These are phyloP conservation scores for Xenus cinereus DNA, from an alignment of 2,113 vertebrate species.

Conservation along the genomic window DNA sequence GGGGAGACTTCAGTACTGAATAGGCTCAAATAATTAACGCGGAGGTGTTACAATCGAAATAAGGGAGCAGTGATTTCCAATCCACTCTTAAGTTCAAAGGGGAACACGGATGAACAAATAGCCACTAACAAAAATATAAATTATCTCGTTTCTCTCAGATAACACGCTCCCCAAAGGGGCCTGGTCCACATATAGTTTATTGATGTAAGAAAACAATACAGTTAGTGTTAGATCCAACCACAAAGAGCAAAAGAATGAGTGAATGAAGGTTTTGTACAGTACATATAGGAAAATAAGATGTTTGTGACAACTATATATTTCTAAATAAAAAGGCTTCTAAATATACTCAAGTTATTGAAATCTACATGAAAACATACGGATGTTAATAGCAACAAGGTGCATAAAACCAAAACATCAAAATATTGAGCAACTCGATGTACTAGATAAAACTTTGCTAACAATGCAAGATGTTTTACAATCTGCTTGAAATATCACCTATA, in stretches of 20 bases:
- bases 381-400: constrained; percentile 88
- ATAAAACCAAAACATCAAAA: constrained; percentile 82
- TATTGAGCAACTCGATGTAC: constrained; percentile 79
- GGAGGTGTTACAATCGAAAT: constrained; percentile 28
- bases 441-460: constrained; percentile 78
- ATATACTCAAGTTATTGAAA: constrained; percentile 79
- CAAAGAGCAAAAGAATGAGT: constrained; percentile 77
- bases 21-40: constrained; percentile 15
- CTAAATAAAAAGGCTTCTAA: constrained; percentile 81
- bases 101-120: constrained; percentile 44
- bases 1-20: constrained; percentile 35
- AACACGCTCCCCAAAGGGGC: constrained; percentile 73
- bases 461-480: constrained; percentile 75
- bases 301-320: constrained; percentile 75
- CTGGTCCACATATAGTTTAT: constrained; percentile 94
- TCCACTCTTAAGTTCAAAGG: constrained; percentile 33
- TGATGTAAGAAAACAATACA: constrained; percentile 92
- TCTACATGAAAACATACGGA: constrained; percentile 77
- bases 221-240: constrained; percentile 91
- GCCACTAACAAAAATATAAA: constrained; percentile 67
- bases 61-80: constrained; percentile 47
- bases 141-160: constrained; percentile 62
- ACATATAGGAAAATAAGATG: constrained; percentile 80
- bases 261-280: constrained; percentile 81
- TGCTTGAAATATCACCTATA: constrained; percentile 80